Evolutionary conservation across 2,113 vertebrate species (phyloP).

Genomic region (Sinocyclocheilus anophthalmus): DNA sequence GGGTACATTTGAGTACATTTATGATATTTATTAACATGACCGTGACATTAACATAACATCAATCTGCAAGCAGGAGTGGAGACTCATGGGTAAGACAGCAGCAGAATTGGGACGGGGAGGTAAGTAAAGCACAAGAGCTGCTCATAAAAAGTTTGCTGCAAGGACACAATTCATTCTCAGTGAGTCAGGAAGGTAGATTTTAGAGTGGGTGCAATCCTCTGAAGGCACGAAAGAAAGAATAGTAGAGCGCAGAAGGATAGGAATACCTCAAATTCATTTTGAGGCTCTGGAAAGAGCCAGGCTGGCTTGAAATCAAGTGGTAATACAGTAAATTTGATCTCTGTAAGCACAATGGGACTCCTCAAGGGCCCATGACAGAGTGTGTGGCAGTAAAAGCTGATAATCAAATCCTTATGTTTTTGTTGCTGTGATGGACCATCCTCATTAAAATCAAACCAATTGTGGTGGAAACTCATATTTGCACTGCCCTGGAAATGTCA

Average conservation of each 20-base stretch:
- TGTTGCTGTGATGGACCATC: neutral
- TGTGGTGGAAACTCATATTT: neutral
- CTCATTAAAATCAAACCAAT: neutral
- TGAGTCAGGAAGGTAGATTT: neutral
- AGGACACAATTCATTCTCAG: conserved; percentile 18
- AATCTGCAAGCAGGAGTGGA: neutral
- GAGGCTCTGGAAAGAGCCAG: neutral
- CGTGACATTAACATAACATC: neutral
- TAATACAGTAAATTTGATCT: neutral
- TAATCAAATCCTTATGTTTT: neutral
- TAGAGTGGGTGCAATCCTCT: neutral
- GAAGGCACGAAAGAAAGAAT: neutral
- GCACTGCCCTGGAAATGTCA: neutral
- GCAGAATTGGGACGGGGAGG: neutral
- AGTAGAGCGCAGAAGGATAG: neutral
- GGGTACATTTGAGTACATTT: neutral
- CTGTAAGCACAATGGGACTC: neutral
- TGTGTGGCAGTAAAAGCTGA: neutral
- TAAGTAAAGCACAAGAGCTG: neutral
- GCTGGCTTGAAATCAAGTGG: neutral
- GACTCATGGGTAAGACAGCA: neutral
- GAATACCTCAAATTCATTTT: neutral
- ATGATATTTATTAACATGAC: neutral
- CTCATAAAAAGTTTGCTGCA: conserved; percentile 16
- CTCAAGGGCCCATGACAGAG: neutral